Evolutionary conservation across 2,797 vertebrate genomes (phyloP), one percentile per base, ranked within the genome.

Genomic region (Dermochelys coriacea): DNA sequence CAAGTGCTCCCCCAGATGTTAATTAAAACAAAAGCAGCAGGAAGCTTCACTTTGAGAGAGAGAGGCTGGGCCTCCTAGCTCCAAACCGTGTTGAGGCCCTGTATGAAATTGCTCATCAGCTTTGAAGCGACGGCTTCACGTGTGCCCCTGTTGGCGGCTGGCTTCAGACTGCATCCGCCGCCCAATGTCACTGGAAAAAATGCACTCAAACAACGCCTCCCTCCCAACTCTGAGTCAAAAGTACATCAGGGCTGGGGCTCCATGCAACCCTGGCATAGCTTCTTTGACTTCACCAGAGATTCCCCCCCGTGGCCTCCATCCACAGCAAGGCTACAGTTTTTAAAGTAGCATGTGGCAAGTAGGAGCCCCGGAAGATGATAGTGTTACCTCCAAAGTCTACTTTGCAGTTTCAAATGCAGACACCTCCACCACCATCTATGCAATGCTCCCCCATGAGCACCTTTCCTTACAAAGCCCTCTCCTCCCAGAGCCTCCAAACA

Each of bases 1-100:
- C 74, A 27, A 29, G 71, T 47, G 45, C 74, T 49, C 45, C 5
- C 6, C 27, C 14, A 8, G 4, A 27, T 16, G 15, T 8, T 34
- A 80, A 50, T n/a, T 75, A 5, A 19, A 31, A n/a, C 41, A 52
- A 82, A 86, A 82, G 68, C 54, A 64, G 31, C 2, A 19, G 31
- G 84, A 90, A 37, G 90, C 80, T 88, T 54, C 81, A 31, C 51
- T 47, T 49, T n/a, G 50, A 45, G 23, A 0, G 0, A 68, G 86
- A 71, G 45, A 87, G 34, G 23, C 14, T 8, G 77, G 68, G 25
- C 64, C 18, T 59, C 37, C n/a, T 0, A 0, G 23, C 19, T 80
- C 14, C 57, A 6, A 61, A 34, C 11, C 51, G 54, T 78, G 59
- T 51, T n/a, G 41, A 2, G 11, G 37, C 8, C 34, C 80, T 51